Evolutionary conservation across 1,140 invertebrate species (phyloP), one percentile per base, ranked within the genome.

Genomic region (Listronotus oregonensis): DNA sequence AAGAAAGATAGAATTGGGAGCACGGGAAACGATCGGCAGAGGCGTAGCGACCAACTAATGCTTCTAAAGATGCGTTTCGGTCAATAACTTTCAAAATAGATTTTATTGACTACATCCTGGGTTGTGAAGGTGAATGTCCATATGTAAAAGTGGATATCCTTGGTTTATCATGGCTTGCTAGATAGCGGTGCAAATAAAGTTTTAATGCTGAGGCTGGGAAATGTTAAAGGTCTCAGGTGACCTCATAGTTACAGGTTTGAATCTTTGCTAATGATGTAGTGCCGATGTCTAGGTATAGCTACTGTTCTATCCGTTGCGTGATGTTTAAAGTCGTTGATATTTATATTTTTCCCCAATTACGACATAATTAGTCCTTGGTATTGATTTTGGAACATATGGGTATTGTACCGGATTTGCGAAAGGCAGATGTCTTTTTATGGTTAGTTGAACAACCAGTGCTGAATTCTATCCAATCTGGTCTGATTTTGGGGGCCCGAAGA

Each of bases 161-260:
- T 27, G 21, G 17, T 17, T 47, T 47, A 14, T 17, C 17, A 47
- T 47, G 44, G 44, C 12, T 15, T 47, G 9, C 17, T 47, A 9
- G 44, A 47, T 47, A 47, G 44, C 9, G 44, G 44, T 1, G 44
- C 44, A 17, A 47, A 47, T 47, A 47, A 47, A 21, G 44, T 47
- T 17, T 47, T 47, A 14, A 47, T 47, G 44, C 17, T 11, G 17
- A 17, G 44, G 44, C 2, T 47, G 44, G 18, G 18, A 47, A 4
- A 47, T 47, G 44, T 47, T 47, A 47, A 47, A 47, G n/a, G 44
- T 47, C 44, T 17, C 14, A 12, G 21, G 21, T 3, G n/a, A n/a
- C 44, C 6, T 46, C 44, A 46, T 9, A 46, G 14, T 7, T 9
- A 8, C 14, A 6, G 14, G 11, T 14, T 14, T 46, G 44, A 7